Percentiles rank a stretch among this genome's conserved stretches.
Conservation (phyloP, 2,888 invertebrate species). For the Platypus cylindrus region DNA sequence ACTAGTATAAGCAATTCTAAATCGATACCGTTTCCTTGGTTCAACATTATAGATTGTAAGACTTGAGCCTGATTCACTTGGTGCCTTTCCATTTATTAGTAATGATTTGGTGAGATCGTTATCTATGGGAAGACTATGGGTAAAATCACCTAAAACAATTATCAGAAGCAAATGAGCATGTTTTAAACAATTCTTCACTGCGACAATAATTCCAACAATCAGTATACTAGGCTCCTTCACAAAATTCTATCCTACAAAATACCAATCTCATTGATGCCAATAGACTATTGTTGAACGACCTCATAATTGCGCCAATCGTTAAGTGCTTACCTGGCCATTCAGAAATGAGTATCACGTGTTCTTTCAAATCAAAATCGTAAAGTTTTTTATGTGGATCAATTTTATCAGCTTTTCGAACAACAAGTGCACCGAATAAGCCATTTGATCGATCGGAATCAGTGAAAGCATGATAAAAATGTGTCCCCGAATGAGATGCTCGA, state of each 20-base stretch:
- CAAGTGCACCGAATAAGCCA: conserved; percentile 56
- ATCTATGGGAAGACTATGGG: conserved; percentile 38
- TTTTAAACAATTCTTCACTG: too few species aligned
- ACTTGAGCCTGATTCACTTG: conserved; percentile 27
- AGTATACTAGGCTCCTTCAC: too few species aligned
- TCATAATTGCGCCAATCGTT: too few species aligned
- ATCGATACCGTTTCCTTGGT: conserved; percentile 49
- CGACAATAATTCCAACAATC: too few species aligned
- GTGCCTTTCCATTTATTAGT: conserved; percentile 51
- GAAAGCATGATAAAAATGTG: conserved; percentile 62
- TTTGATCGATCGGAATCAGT: conserved; percentile 55
- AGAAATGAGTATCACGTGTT: conserved; percentile 55
- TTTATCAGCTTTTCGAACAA: conserved; percentile 53
- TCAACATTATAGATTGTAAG: conserved; percentile 39
- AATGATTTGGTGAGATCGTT: conserved; percentile 38
- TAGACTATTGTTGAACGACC: too few species aligned
- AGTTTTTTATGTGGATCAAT: conserved; percentile 45
- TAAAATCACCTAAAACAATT: conserved; percentile 17
- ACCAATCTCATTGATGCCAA: too few species aligned
- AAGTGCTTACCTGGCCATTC: conserved; percentile 42
- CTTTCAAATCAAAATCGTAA: conserved; percentile 58
- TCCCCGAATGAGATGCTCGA: conserved; percentile 52
- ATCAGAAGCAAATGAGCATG: too few species aligned
- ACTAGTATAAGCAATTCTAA: conserved; percentile 53
- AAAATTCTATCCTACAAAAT: too few species aligned